Evolutionary conservation across 2,113 vertebrate species (phyloP).

Genomic region (Corapipo altera): DNA sequence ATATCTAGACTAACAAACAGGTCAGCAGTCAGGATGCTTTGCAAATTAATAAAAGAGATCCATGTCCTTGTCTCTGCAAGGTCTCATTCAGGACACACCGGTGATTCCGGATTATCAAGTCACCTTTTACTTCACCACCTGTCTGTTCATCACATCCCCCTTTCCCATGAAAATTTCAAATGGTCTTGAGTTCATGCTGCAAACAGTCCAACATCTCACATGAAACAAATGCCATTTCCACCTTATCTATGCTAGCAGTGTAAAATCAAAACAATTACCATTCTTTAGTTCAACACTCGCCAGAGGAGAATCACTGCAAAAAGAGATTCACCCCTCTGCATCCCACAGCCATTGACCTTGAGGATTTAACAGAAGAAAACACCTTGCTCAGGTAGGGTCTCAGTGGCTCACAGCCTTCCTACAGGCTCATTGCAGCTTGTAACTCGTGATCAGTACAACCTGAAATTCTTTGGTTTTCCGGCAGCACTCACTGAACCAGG

Average conservation of each 20-base stretch:
- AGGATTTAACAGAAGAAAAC: neutral
- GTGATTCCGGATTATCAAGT: neutral
- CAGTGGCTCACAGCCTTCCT: neutral
- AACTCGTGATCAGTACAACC: neutral
- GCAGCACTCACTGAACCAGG: conserved; percentile 10
- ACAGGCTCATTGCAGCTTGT: neutral
- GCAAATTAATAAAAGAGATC: neutral
- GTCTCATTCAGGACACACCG: neutral
- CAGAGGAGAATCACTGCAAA: neutral
- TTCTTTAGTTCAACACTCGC: neutral
- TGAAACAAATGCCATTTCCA: neutral
- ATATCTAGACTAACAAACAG: neutral
- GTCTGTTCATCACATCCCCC: neutral
- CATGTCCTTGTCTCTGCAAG: neutral
- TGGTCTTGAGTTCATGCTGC: neutral
- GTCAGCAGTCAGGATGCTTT: neutral
- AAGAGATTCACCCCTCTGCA: neutral
- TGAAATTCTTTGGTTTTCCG: neutral
- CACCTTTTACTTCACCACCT: neutral
- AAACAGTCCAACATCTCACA: neutral
- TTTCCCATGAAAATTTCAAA: neutral
- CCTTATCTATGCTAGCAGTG: neutral
- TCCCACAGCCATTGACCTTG: neutral
- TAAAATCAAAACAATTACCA: neutral
- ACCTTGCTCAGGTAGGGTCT: neutral